Conservation (phyloP, 2,113 vertebrate species). For the Rhizomys pruinosus region DNA sequence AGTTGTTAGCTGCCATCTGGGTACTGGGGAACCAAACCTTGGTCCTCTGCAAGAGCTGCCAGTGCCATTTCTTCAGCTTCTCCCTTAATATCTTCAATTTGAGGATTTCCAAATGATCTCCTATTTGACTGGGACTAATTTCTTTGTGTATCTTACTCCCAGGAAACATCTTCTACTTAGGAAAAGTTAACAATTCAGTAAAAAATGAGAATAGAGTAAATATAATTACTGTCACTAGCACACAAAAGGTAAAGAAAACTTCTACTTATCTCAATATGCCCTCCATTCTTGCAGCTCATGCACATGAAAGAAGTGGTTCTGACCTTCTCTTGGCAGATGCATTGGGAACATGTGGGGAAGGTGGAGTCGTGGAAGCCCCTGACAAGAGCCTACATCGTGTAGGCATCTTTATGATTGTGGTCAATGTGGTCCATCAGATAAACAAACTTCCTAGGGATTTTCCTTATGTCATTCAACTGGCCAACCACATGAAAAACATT, state of each 20-base stretch:
- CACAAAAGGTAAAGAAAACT: neutral
- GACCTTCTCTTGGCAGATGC: slow-evolving; percentile 95
- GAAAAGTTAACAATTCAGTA: neutral
- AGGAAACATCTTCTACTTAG: no score
- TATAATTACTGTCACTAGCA: neutral
- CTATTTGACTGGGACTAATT: no score
- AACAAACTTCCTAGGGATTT: slow-evolving; percentile 98
- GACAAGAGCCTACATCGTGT: slow-evolving; percentile 96
- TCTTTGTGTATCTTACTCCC: no score
- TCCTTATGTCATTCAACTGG: slow-evolving; percentile 97
- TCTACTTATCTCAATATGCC: neutral
- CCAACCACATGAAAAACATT: slow-evolving; percentile 98
- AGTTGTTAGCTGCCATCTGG: no score
- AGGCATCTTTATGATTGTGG: slow-evolving; percentile 95
- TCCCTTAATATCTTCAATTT: neutral
- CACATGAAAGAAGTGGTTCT: slow-evolving; percentile 97
- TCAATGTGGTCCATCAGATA: slow-evolving; percentile 98
- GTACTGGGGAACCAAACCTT: no score
- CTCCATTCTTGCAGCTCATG: slow-evolving; percentile 89
- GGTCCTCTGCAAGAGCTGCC: no score
- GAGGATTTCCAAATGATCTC: neutral
- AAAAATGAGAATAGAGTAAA: neutral
- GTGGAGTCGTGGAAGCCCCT: slow-evolving; percentile 98
- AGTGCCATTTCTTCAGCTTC: neutral
- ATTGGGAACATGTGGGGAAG: slow-evolving; percentile 96